Base-by-base conservation (phyloP, 2,888 invertebrate species). In the Alentia gelatinosa region DNA sequence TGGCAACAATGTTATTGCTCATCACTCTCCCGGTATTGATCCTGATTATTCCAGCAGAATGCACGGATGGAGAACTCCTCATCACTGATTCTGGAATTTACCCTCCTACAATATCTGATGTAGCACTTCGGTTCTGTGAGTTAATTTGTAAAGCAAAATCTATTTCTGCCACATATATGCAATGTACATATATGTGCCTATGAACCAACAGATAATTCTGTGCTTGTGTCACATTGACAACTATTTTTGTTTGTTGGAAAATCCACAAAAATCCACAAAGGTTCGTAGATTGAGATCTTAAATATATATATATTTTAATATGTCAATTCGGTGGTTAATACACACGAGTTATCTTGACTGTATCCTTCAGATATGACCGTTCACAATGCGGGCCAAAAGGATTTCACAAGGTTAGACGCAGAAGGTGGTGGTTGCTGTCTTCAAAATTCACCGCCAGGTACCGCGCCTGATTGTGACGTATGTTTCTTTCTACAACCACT, bases 41-140 rank as follows among this genome's bases (percentile, higher is more conserved):
- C 3, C 56, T 56, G 19, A 19, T 56, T 56, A 19, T 4, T 3
- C 56, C 56, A 56, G 56, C 56, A 56, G 3, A 19, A 56, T 56
- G 56, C 56, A n/a, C 3, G 3, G 12, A 56, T n/a, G 3, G 23
- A 56, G 56, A 68, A n/a, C 68, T 68, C 15, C 1, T 4, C 30
- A 30, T 79, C 19, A 79, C 39, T 39, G 79, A 39, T 15, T 79
- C 79, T 5, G 79, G 79, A 5, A 12, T 79, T 23, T 23, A 37
- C 39, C 79, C 79, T 37, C 37, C 79, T 23, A 39, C 0, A 35
- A 39, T 79, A 79, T 35, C 35, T 35, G 79, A 79, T 39, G 79
- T 79, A 0, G 79, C 79, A 7, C 79, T 79, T 7, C 79, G 39
- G 37, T 79, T 79, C n/a, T 79, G 79, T 79, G 39, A 79, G 79